A percentile compares a stretch with the other conserved stretches of the same genome.
Evolutionary conservation across 2,888 invertebrate genomes (phyloP).

Genomic region (Carterocephalus palaemon): DNA sequence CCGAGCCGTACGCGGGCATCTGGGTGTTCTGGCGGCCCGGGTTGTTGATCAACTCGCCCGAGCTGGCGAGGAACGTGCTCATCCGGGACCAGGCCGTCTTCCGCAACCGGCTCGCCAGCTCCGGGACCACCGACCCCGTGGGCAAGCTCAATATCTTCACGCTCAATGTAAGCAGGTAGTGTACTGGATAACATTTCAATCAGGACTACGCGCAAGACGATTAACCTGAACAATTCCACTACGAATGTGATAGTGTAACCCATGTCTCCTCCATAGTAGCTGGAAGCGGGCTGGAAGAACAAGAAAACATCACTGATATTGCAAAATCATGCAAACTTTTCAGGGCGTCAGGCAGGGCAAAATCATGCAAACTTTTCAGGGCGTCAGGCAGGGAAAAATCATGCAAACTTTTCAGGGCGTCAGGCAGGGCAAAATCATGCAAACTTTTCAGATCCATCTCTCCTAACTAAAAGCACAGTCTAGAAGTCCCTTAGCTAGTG

Average conservation of each 20-base stretch:
- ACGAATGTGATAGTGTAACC: background rate
- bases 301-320: background rate
- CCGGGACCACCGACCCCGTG: conserved; percentile 37
- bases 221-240: background rate
- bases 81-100: conserved; percentile 37
- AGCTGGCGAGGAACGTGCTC: conserved; percentile 35
- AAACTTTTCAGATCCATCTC: too few relatives aligned
- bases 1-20: conserved; percentile 37
- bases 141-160: conserved; percentile 38
- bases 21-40: conserved; percentile 44
- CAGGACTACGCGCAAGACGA: background rate
- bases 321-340: background rate
- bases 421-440: background rate
- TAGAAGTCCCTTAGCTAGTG: too few relatives aligned
- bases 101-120: conserved; percentile 32
- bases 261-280: background rate
- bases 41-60: conserved; percentile 37
- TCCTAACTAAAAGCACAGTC: too few relatives aligned
- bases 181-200: background rate
- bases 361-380: background rate
- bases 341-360: too few relatives aligned
- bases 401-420: background rate
- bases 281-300: background rate
- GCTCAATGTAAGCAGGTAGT: conserved; percentile 32
- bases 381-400: too few relatives aligned